phyloP scores from a whole-genome alignment of 2,888 invertebrate genomes.

The Atethmia centrago region DNA sequence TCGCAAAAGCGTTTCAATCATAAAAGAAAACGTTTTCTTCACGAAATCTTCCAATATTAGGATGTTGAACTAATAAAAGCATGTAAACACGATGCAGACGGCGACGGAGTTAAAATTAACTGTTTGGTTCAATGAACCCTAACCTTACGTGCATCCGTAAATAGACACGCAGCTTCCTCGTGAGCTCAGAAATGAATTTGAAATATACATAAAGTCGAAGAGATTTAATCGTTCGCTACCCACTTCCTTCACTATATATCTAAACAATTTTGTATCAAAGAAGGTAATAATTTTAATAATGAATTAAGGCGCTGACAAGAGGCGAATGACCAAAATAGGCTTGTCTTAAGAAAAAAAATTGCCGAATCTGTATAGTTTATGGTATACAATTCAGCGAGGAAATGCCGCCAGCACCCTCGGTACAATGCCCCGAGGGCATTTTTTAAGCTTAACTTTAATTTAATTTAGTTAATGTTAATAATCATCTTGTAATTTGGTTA shows the following conservation, averaged over 20 bases:
- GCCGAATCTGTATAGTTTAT: no score
- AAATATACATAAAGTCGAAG: constrained; percentile 12
- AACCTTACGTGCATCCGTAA: constrained; percentile 64
- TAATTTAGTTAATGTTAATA: no score
- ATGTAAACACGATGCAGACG: constrained; percentile 45
- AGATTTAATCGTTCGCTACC: background rate
- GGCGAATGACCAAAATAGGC: no score
- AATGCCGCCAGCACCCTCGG: no score
- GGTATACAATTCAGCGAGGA: no score
- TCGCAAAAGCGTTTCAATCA: background rate
- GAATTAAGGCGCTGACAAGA: no score
- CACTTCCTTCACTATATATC: background rate
- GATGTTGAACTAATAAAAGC: constrained; percentile 51
- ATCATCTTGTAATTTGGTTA: no score
- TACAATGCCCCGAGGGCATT: no score
- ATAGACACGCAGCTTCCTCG: constrained; percentile 60
- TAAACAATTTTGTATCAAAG: background rate
- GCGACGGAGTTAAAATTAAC: constrained; percentile 69
- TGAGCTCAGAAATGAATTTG: constrained; percentile 30
- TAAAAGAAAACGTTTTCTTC: background rate
- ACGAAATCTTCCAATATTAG: constrained; percentile 14
- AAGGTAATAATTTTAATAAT: background rate
- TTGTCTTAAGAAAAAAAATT: no score
- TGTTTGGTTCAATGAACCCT: constrained; percentile 71
- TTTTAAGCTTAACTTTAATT: no score